Evolutionary conservation across 2,888 invertebrate species (phyloP), one percentile per base, ranked within the genome.

Genomic region (Spatulosminthurus flaviceps): DNA sequence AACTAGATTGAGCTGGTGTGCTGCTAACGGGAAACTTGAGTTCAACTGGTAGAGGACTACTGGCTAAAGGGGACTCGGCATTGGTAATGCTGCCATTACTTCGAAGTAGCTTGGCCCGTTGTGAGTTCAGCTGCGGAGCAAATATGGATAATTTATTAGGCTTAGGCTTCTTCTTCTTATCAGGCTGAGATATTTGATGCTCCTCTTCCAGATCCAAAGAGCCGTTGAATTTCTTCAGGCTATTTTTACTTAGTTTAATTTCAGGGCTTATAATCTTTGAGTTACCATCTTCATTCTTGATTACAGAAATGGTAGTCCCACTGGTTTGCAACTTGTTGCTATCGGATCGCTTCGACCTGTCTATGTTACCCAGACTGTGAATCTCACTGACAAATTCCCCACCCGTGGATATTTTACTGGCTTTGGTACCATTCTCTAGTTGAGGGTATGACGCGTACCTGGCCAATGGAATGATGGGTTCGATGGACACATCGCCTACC

Each of bases 401-500:
- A n/a, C 22, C 64, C 5, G 13, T 22, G 22, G 4, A 24, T 9
- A 22, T 13, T 16, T 51, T 51, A 2, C 7, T 51, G n/a, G 4
- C 5, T 19, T n/a, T n/a, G n/a, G 16, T 5, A 9, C 51, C 51
- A 2, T 51, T 13, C 16, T 51, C 64, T 24, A 64, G n/a, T 26
- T 21, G 64, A 9, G 2, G 21, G 1, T 9, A 2, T 21, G 24
- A 22, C 24, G 13, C 22, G 1, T 22, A 4, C 64, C 11, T 22
- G 24, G 22, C 24, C 19, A 74, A 28, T 7, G 61, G 70, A 19
- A 71, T 34, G n/a, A 80, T 80, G 22, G 80, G 80, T 26, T 78
- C 72, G 26, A 80, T 80, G 22, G 80, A 80, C 5, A 80, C 80
- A 67, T 80, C 78, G 24, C 80, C 76, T 22, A 75, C 69, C 64